A percentile compares a stretch with the other conserved stretches of the same genome.
phyloP scores from a whole-genome alignment of 2,797 vertebrate species.

The Hippoglossus hippoglossus region DNA sequence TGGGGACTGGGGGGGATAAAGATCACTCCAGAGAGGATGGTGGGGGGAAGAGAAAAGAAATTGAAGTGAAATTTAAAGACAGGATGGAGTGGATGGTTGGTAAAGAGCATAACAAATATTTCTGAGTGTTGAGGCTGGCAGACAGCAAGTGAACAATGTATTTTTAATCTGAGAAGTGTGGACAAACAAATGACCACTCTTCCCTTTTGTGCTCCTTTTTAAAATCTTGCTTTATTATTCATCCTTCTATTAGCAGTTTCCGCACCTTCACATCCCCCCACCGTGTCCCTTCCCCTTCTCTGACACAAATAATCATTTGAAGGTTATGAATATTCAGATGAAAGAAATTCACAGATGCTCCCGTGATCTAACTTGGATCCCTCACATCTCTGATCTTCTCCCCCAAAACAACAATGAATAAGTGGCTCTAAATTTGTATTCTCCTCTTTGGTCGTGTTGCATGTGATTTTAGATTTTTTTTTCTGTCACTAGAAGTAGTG shows the following conservation, averaged over 20 bases:
- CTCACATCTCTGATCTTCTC: conserved; percentile 12
- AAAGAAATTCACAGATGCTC: conserved; percentile 17
- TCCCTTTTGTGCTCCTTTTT: background rate
- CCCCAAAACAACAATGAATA: conserved; percentile 6
- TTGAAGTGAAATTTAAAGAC: conserved; percentile 47
- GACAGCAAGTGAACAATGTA: conserved; percentile 44
- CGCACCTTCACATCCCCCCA: background rate
- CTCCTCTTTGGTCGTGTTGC: background rate
- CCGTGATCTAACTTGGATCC: conserved; percentile 33
- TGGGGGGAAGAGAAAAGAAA: conserved; percentile 32
- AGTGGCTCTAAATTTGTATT: conserved; percentile 10
- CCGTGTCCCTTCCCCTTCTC: conserved; percentile 13
- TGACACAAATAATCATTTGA: conserved; percentile 20
- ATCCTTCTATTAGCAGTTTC: background rate
- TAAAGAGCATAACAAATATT: conserved; percentile 13
- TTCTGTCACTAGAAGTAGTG: background rate
- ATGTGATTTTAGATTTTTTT: conserved; percentile 3
- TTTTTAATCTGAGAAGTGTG: conserved; percentile 34
- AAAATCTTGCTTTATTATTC: background rate
- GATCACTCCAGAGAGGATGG: conserved; percentile 57
- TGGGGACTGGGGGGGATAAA: conserved; percentile 43
- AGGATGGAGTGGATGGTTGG: conserved; percentile 20
- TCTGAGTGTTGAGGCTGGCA: conserved; percentile 20
- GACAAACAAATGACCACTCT: background rate
- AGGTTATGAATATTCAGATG: conserved; percentile 55